Evolutionary conservation across 2,113 vertebrate genomes (phyloP), one percentile per base, ranked within the genome.

Genomic region (Coracopsis vasa): DNA sequence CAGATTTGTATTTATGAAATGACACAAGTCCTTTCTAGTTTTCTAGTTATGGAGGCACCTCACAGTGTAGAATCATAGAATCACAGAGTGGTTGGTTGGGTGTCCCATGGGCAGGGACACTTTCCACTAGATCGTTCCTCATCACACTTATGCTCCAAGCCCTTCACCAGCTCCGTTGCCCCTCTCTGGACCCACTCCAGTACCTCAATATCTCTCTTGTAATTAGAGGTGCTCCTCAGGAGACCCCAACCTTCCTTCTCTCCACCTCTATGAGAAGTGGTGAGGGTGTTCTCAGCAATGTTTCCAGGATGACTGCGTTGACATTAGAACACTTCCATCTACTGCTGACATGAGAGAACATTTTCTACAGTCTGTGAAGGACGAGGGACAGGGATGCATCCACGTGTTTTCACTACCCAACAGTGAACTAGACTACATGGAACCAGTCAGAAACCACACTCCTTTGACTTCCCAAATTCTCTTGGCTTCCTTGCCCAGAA

Each of bases 281-380:
- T 33, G 31, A 83, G 31, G 9, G 44, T 53, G 17, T n/a, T 31
- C 42, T 44, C 17, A 11, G 10, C 25, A 69, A 48, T 6, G 1
- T 50, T 69, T 48, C 61, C 23, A 51, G 14, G 10, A 50, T 27
- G 10, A 91, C 74, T 4, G 17, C 5, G 18, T 45, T 3, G 31
- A 35, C 58, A 77, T 3, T 50, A 39, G 20, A 75, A 83, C 48
- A 58, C 23, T 39, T 71, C 60, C 37, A 25, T 81, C 61, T 10
- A 1, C 16, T 1, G 0, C 0, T 3, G 2, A 27, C 16, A 6
- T 6, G 7, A 79, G 3, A 79, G 33, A 75, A 37, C 15, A 10
- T 13, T 47, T 41, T 27, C 64, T 42, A 69, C 73, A 58, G 45
- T 5, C 20, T 37, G 16, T 1, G n/a, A 4, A 45, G 74, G 8